A percentile compares a stretch with the other conserved stretches of the same genome.
These are phyloP conservation scores for Siderastrea radians DNA, from an alignment of 92 coral and sea anemone species.

Conservation along the genomic window DNA sequence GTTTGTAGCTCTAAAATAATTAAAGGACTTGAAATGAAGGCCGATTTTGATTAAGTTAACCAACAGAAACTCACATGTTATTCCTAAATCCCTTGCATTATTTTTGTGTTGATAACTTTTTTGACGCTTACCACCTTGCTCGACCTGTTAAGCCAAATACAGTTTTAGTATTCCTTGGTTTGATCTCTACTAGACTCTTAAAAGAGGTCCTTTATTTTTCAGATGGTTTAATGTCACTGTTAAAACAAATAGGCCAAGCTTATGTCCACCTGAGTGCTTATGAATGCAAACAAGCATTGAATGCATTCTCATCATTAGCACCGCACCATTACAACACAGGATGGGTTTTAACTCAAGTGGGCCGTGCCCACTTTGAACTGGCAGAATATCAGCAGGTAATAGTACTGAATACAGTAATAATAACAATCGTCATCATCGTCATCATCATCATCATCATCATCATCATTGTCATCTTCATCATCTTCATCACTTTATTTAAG, in stretches of 20 bases:
- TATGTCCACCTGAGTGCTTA: slow-evolving; percentile 89
- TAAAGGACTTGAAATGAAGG: too few species aligned
- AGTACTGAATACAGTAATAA: too few species aligned
- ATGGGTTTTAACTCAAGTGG: slow-evolving; percentile 98
- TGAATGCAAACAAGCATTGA: slow-evolving; percentile 93
- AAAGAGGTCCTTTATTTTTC: neutral
- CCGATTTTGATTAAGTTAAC: too few species aligned
- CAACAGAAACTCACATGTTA: too few species aligned
- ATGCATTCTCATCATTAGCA: slow-evolving; percentile 77
- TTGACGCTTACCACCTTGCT: too few species aligned
- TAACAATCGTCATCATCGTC: neutral
- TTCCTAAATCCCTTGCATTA: too few species aligned
- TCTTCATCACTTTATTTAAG: too few species aligned
- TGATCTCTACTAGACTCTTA: neutral
- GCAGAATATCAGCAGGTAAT: slow-evolving; percentile 94
- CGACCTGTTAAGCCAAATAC: too few species aligned
- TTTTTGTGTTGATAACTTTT: too few species aligned
- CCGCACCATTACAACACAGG: slow-evolving; percentile 96
- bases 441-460: too few species aligned
- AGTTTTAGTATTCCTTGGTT: neutral
- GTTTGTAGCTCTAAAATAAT: too few species aligned
- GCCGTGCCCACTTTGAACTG: slow-evolving; percentile 95
- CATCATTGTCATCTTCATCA: too few species aligned
- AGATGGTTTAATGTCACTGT: slow-evolving; percentile 94
- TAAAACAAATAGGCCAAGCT: slow-evolving; percentile 92